Conservation (phyloP, 2,113 vertebrate genomes). For the Spheniscus mendiculus region DNA sequence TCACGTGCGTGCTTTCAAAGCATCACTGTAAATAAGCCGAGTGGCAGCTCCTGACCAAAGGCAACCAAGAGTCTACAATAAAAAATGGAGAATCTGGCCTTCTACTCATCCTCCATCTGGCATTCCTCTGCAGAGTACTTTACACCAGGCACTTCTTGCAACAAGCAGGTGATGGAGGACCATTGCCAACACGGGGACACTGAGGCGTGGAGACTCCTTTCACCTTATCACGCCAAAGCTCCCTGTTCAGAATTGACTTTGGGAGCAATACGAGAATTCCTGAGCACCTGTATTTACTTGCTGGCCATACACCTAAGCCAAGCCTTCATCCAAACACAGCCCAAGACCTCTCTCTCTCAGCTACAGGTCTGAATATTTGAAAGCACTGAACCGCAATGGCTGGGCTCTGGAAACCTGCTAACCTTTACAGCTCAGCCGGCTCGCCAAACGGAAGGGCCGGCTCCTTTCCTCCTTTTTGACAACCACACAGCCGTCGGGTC, state of each 20-base stretch:
- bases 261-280: too few species aligned
- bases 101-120: background rate
- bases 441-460: rapidly evolving
- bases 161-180: background rate
- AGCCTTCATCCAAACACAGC: background rate
- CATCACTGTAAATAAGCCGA: background rate
- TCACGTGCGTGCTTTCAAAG: background rate
- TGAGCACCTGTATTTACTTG: rapidly evolving
- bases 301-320: background rate
- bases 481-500: rapidly evolving
- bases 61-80: background rate
- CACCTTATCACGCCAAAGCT: background rate
- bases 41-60: background rate
- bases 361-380: background rate
- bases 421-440: background rate
- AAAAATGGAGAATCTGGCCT: rapidly evolving
- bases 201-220: background rate
- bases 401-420: background rate
- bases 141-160: rapidly evolving
- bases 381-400: background rate
- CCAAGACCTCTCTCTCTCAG: background rate
- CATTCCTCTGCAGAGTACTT: rapidly evolving
- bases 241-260: background rate
- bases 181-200: rapidly evolving
- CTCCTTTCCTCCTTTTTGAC: background rate